Percentiles rank a stretch among this genome's conserved stretches.
Conservation (phyloP, 1,140 invertebrate species). For the Acromyrmex echinatior region DNA sequence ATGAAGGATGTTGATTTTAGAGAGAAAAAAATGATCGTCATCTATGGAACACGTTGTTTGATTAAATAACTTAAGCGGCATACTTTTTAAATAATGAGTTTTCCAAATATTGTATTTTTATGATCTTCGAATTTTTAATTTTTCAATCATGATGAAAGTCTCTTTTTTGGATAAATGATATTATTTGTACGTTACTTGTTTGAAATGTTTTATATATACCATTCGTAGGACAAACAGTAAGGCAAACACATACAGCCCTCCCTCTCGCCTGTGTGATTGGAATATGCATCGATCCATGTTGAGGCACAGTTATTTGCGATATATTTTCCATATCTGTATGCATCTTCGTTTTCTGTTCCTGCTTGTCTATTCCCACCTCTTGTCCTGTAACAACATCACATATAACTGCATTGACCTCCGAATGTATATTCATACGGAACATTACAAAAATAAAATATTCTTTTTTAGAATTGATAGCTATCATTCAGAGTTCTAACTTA, state of each 20-base stretch:
- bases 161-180: neutral
- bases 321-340: slow-evolving; percentile 61
- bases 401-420: slow-evolving; percentile 59
- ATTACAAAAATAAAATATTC: slow-evolving; percentile 61
- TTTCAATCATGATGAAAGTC: neutral
- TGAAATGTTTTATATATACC: neutral
- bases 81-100: neutral
- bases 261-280: neutral
- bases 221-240: neutral
- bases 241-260: neutral
- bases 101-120: neutral
- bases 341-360: neutral
- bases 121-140: neutral
- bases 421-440: neutral
- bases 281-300: slow-evolving; percentile 65
- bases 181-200: neutral
- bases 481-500: neutral
- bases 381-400: slow-evolving; percentile 39
- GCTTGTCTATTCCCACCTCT: neutral
- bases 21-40: neutral
- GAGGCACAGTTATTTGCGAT: slow-evolving; percentile 64
- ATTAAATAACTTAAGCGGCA: neutral
- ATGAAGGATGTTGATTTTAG: neutral
- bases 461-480: slow-evolving; percentile 1
- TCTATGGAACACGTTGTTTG: neutral